phyloP scores from a whole-genome alignment of 2,888 invertebrate genomes.

The Physocephala rufipes region DNA sequence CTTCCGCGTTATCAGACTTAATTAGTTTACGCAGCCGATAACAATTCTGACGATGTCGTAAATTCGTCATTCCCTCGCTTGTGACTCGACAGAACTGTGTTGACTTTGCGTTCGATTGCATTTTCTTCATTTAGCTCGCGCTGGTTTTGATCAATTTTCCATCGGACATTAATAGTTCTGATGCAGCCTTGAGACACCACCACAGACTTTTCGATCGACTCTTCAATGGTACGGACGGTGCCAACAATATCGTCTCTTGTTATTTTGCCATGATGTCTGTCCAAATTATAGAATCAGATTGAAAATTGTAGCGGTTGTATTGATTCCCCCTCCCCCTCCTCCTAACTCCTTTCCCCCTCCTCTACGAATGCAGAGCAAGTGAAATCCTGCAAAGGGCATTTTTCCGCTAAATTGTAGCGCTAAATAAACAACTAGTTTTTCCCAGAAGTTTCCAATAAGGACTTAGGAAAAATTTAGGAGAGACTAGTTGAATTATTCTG shows the following conservation, averaged over 20 bases:
- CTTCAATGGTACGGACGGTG: conserved; percentile 89
- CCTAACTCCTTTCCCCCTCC: no score
- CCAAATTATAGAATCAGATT: conserved; percentile 89
- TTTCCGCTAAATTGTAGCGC: no score
- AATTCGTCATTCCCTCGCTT: conserved; percentile 47
- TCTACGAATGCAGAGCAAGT: conserved; percentile 89
- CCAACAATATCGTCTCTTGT: conserved; percentile 93
- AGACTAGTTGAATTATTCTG: no score
- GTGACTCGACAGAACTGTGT: conserved; percentile 10
- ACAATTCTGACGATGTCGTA: conserved; percentile 62
- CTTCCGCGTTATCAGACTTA: conserved; percentile 66
- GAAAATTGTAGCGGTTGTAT: conserved; percentile 78
- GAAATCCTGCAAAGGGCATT: conserved; percentile 74
- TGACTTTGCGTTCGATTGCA: conserved; percentile 35
- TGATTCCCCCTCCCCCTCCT: no score
- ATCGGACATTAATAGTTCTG: conserved; percentile 91
- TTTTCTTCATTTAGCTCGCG: conserved; percentile 35
- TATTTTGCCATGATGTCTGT: conserved; percentile 91
- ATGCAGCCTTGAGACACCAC: conserved; percentile 88
- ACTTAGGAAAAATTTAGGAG: no score
- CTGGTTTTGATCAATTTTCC: conserved; percentile 60
- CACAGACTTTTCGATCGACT: conserved; percentile 88
- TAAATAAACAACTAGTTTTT: no score
- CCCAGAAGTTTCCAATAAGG: no score
- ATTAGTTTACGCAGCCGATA: conserved; percentile 65